Percentiles rank a stretch among this genome's conserved stretches.
Conservation (phyloP, 2,888 invertebrate species). For the Synanthedon vespiformis region DNA sequence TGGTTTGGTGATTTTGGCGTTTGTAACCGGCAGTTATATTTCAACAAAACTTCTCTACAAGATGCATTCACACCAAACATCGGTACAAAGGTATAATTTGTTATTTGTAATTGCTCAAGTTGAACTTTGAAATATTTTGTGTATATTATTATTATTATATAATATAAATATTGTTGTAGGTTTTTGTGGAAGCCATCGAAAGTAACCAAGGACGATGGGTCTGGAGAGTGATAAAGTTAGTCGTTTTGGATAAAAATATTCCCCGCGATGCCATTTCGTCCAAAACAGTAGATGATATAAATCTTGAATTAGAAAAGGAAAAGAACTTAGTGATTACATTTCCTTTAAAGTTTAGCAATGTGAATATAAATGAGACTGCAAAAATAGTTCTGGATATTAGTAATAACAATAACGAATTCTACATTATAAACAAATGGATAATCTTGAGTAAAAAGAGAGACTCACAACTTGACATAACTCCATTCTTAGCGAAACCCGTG, state of each 20-base stretch:
- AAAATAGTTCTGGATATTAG: slow-evolving; percentile 31
- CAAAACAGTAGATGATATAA: slow-evolving; percentile 18
- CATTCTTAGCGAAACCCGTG: slow-evolving; percentile 31
- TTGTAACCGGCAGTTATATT: slow-evolving; percentile 72
- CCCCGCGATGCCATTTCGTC: slow-evolving; percentile 13
- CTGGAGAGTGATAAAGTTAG: slow-evolving; percentile 72
- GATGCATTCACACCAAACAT: slow-evolving; percentile 64
- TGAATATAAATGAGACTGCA: slow-evolving; percentile 36
- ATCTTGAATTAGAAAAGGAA: slow-evolving; percentile 44
- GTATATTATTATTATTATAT: no score
- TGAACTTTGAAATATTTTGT: no score
- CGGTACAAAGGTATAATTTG: slow-evolving; percentile 66
- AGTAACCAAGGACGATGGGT: slow-evolving; percentile 72
- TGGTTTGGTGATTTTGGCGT: slow-evolving; percentile 59
- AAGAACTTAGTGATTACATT: slow-evolving; percentile 67
- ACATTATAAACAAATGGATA: slow-evolving; percentile 58
- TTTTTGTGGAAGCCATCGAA: slow-evolving; percentile 77
- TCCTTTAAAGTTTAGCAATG: slow-evolving; percentile 53
- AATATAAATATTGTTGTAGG: slow-evolving; percentile 27
- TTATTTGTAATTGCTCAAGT: background rate
- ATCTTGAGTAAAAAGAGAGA: slow-evolving; percentile 61
- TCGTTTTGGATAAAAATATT: slow-evolving; percentile 30
- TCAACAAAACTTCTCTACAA: slow-evolving; percentile 67
- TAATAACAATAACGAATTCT: slow-evolving; percentile 51
- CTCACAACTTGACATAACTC: slow-evolving; percentile 63